phyloP scores from a whole-genome alignment of 2,888 invertebrate genomes.

The Lasioglossum calceatum region DNA sequence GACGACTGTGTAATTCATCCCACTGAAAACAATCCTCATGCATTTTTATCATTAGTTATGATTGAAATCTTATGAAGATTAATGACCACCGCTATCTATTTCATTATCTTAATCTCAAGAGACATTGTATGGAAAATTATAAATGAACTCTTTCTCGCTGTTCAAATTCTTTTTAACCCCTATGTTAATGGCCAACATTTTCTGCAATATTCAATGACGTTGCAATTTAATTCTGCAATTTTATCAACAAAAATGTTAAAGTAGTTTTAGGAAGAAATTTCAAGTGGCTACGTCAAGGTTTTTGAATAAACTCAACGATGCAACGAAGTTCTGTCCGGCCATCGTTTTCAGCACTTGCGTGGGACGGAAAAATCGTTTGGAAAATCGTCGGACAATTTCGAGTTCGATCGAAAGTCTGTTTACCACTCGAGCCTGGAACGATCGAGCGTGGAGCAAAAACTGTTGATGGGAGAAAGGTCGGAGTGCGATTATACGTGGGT shows the following conservation, averaged over 20 bases:
- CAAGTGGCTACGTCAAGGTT: no score
- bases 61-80: neutral
- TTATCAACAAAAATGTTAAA: no score
- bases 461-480: slow-evolving; percentile 51
- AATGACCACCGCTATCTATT: neutral
- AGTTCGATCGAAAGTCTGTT: neutral
- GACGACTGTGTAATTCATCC: neutral
- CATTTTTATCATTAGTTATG: neutral
- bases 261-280: no score
- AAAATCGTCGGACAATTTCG: neutral
- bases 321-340: no score
- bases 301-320: no score
- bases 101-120: neutral
- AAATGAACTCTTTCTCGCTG: neutral
- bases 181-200: no score
- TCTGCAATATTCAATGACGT: no score
- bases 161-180: neutral
- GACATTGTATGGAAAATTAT: neutral
- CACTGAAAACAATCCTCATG: neutral
- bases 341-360: no score
- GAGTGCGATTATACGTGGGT: slow-evolving; percentile 64
- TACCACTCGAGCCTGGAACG: slow-evolving; percentile 9
- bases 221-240: no score
- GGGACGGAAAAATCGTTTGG: neutral
- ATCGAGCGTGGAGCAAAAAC: slow-evolving; percentile 27